Evolutionary conservation across 1,140 invertebrate genomes (phyloP), one percentile per base, ranked within the genome.

Genomic region (Manduca sexta): DNA sequence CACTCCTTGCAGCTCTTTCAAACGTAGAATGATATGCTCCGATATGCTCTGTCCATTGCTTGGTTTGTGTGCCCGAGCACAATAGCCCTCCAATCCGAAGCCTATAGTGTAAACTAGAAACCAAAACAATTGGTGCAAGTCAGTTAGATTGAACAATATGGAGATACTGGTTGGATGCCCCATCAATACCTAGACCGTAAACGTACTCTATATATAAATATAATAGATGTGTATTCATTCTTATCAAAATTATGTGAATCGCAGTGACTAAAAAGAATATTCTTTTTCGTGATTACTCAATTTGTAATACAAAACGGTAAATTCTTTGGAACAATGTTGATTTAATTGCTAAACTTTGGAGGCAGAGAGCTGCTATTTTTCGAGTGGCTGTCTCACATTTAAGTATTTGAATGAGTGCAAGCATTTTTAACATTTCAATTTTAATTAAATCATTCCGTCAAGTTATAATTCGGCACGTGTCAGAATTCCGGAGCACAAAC

Each of bases 1-100:
- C 61, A 52, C 49, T 64, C 47, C 65, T 69, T 69, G 60, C 59
- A 48, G 34, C 34, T 58, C 50, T 67, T 74, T 76, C 64, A 72
- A 74, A 70, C 52, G 55, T 53, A 64, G 58, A 71, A 68, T 54
- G 69, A 78, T 76, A 69, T 65, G 56, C 52, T 52, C 49, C 57
- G 62, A 66, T 66, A 70, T 62, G 60, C 50, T 38, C 42, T 58
- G 56, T 60, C 50, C 58, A 50, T 40, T 55, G 52, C 45, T 40
- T 50, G 43, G 51, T 46, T 50, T 47, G 51, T 58, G 43, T 56
- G 49, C 57, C 61, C 56, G 57, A 43, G 48, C 47, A 48, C 68
- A 73, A 75, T 62, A 56, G 48, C 17, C 26, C 45, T 60, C 56
- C 56, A 52, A 59, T 52, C 47, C 56, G 49, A 52, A 15, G 15